These are phyloP conservation scores for Trissolcus brochymenae DNA, from an alignment of 2,888 invertebrate genomes.

Conservation along the genomic window DNA sequence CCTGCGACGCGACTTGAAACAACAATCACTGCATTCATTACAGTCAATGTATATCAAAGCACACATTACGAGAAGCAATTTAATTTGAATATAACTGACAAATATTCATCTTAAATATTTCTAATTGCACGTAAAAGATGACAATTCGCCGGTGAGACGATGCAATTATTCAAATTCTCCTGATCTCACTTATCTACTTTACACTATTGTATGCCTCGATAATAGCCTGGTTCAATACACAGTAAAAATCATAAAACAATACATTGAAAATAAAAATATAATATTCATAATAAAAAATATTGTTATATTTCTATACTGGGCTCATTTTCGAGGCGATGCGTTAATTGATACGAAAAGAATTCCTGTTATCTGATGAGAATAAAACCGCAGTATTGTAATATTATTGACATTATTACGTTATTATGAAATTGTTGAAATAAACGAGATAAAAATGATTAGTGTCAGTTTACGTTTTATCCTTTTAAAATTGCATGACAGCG, in stretches of 20 bases:
- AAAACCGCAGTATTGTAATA: constrained; percentile 76
- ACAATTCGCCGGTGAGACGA: constrained; percentile 66
- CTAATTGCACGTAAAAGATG: constrained; percentile 3
- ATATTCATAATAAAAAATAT: constrained; percentile 66
- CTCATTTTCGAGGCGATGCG: constrained; percentile 75
- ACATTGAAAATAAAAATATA: constrained; percentile 49
- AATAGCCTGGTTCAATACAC: constrained; percentile 72
- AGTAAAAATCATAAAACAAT: constrained; percentile 73
- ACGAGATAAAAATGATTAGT: constrained; percentile 70
- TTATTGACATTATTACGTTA: constrained; percentile 77
- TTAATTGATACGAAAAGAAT: constrained; percentile 75
- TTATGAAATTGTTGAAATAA: constrained; percentile 77
- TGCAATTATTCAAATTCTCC: constrained; percentile 70
- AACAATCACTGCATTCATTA: background rate
- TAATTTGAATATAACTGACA: constrained; percentile 18
- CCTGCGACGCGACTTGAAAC: constrained; percentile 27
- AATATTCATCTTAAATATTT: background rate
- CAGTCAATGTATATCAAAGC: constrained; percentile 5
- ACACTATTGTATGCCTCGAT: constrained; percentile 68
- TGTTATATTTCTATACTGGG: constrained; percentile 76
- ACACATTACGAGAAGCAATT: constrained; percentile 15
- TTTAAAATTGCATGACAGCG: no score
- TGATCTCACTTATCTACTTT: constrained; percentile 71
- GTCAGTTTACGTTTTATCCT: no score
- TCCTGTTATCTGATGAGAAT: constrained; percentile 76